Evolutionary conservation across 1,140 invertebrate genomes (phyloP), one percentile per base, ranked within the genome.

Genomic region (Drosophila takahashii): DNA sequence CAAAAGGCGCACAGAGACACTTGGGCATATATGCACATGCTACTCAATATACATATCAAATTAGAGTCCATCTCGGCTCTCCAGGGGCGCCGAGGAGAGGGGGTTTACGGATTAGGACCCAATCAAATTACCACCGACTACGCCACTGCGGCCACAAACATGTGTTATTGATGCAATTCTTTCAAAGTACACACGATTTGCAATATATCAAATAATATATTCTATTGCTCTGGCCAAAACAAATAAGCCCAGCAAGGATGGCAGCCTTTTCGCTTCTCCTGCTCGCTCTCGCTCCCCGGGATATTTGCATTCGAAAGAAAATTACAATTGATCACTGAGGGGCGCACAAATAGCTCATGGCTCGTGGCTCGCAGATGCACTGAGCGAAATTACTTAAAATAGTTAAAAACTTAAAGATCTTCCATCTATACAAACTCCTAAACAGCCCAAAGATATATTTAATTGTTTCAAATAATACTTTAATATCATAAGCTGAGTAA

Each of bases 241-340:
- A 84, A 84, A 84, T 64, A 79, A 41, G 32, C 64, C 54, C 26
- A 34, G 54, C 57, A 41, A 73, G 53, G 34, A 50, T 7, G 10
- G 66, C 45, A 32, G 67, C 15, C 8, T 13, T 3, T 18, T 32
- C 47, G 56, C 52, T 37, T 22, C 22, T 22, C 22, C 52, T 37
- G 1, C 22, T 22, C 22, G 22, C 3, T 22, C 26, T 32, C 47
- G 56, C 52, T 37, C 44, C 36, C 13, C 44, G 26, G 53, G 57
- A 60, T 89, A 87, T 87, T 87, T 87, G 83, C 83, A 87, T 87
- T 79, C 74, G 75, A 87, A 89, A 79, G 79, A 83, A 87, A 83
- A 89, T 89, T 87, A 87, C 79, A 89, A 89, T 87, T 79, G 84
- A 87, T 79, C 76, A 83, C 66, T 61, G 69, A 69, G 37, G 34